Base-by-base conservation (phyloP, 1,140 invertebrate species). In the Macrosteles quadrilineatus region DNA sequence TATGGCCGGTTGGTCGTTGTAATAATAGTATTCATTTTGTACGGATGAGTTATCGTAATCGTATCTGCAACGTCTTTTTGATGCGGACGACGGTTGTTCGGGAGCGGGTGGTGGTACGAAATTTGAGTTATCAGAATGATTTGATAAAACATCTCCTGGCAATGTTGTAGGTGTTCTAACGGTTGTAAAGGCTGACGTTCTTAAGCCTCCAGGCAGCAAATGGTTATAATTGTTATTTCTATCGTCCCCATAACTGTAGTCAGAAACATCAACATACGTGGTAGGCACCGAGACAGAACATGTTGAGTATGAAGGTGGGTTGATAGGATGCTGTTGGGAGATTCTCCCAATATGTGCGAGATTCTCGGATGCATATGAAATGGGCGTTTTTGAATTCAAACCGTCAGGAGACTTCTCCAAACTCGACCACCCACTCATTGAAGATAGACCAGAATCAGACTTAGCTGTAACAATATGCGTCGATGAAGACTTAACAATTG, bases 391-490 rank as follows among this genome's bases (percentile, higher is more conserved):
- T 23, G 73, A 40, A 27, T 67, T 36, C 30, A 65, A 64, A 50
- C 63, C 47, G 62, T 88, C 88, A 12, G 91, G 91, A 30, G 91
- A 92, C 81, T 93, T 94, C 80, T 93, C 91, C 72, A 92, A 79
- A 78, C 88, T 92, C 11, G 90, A 93, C 87, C 91, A 93, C 17
- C 76, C 77, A 27, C 90, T 94, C 87, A 94, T 91, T 14, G 92
- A 93, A 0, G 91, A 93, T 47, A 94, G 80, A 1, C 91, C 91
- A 0, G 91, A 94, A 80, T 95, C 92, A 6, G 91, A 93, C 78
- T 91, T 92, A 3, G 87, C 87, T 31, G 88, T 83, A 14, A 87
- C 86, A 59, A 90, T 89, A 77, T 87, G 88, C 11, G 76, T 74
- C 9, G 80, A 80, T 71, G 87, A 85, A 73, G 87, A 88, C 77